Conservation (phyloP, 2,113 vertebrate species). For the Oryzias melastigma region DNA sequence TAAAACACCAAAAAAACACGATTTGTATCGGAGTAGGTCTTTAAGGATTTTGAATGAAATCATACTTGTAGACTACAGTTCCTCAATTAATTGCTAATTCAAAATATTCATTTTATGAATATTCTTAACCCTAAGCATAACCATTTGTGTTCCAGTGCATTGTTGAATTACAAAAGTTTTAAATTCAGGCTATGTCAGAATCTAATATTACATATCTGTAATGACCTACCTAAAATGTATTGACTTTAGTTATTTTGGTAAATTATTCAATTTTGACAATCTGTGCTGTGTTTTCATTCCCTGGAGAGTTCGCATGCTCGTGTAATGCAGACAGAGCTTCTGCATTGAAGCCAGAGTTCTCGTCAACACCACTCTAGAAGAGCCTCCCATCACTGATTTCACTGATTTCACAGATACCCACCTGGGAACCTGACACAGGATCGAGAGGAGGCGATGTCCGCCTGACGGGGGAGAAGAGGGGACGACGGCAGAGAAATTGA, state of each 20-base stretch:
- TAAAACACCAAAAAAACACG: too few species aligned
- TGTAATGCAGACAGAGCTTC: conserved; percentile 47
- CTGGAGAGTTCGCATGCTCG: conserved; percentile 37
- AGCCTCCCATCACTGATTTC: conserved; percentile 10
- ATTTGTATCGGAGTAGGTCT: too few species aligned
- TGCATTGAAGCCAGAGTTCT: conserved; percentile 35
- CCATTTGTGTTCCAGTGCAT: too few species aligned
- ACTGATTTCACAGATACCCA: conserved; percentile 58
- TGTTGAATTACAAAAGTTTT: too few species aligned
- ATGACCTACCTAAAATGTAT: conserved; percentile 32
- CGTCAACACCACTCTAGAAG: conserved; percentile 21
- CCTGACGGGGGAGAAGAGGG: conserved; percentile 88
- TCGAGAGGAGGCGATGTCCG: conserved; percentile 79
- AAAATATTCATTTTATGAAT: too few species aligned
- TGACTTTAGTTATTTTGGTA: conserved; percentile 49
- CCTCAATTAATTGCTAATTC: too few species aligned
- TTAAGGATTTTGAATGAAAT: too few species aligned
- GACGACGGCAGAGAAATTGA: conserved; percentile 95
- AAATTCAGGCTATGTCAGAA: neutral
- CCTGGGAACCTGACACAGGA: conserved; percentile 88
- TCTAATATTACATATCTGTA: conserved; percentile 3
- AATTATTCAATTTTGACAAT: conserved; percentile 69
- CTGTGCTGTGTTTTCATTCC: conserved; percentile 54
- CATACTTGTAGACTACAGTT: too few species aligned
- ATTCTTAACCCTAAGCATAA: too few species aligned